phyloP scores from a whole-genome alignment of 2,888 invertebrate species.

The Camptogramma bilineatum region DNA sequence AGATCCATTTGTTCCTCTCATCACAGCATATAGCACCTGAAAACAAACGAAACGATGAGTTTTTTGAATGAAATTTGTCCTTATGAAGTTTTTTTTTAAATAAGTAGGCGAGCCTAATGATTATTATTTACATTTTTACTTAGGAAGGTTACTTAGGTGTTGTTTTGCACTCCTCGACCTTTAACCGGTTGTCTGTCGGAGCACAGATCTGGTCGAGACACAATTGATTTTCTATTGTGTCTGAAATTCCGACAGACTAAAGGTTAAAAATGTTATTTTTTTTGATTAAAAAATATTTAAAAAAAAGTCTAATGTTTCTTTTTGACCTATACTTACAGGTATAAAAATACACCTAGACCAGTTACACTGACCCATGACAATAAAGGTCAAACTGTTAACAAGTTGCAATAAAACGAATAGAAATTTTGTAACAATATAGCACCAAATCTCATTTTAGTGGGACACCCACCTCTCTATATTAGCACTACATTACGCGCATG shows the following conservation, averaged over 20 bases:
- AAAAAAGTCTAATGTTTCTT: neutral
- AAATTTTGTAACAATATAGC: slow-evolving; percentile 53
- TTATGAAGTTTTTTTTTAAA: neutral
- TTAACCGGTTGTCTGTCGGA: no score
- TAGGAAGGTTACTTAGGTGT: no score
- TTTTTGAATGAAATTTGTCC: neutral
- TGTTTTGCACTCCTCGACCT: no score
- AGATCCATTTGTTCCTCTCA: slow-evolving; percentile 82
- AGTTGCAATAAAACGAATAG: slow-evolving; percentile 53
- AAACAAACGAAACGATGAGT: slow-evolving; percentile 23
- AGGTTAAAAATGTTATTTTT: no score
- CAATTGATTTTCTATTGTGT: no score
- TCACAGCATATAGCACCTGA: slow-evolving; percentile 87
- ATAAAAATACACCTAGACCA: neutral
- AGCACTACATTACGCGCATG: slow-evolving; percentile 68
- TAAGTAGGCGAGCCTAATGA: no score
- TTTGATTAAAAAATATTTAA: no score
- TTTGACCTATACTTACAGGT: no score
- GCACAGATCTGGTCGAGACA: no score
- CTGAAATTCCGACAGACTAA: no score
- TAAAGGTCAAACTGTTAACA: slow-evolving; percentile 25
- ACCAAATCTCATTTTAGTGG: slow-evolving; percentile 56
- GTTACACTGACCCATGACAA: neutral
- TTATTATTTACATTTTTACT: no score
- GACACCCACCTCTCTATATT: slow-evolving; percentile 65